These are phyloP conservation scores for Drosophila sulfurigaster DNA, from an alignment of 1,140 invertebrate species.

Conservation along the genomic window DNA sequence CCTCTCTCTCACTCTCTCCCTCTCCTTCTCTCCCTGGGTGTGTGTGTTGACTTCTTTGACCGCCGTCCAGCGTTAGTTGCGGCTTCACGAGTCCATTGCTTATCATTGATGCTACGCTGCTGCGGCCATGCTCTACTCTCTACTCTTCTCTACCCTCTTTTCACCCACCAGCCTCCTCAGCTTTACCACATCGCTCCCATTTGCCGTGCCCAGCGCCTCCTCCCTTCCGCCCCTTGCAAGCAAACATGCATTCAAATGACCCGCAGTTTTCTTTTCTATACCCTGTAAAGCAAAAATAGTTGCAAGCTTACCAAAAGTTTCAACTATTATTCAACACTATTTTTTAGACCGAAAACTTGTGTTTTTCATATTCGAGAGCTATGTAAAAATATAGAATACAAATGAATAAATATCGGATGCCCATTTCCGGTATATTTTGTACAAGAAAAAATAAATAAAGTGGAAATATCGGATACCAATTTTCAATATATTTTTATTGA, in stretches of 20 bases:
- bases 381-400: too few species aligned
- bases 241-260: slow-evolving; percentile 76
- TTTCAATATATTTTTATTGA: too few species aligned
- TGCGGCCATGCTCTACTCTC: background rate
- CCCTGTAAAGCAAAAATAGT: slow-evolving; percentile 13
- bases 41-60: slow-evolving; percentile 32
- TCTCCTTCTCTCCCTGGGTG: background rate
- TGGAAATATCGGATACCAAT: too few species aligned
- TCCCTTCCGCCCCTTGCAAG: background rate
- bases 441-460: too few species aligned
- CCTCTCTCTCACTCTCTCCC: background rate
- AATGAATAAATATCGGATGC: too few species aligned
- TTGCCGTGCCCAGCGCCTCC: too few species aligned
- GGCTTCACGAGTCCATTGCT: slow-evolving; percentile 44
- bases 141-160: background rate
- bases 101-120: slow-evolving; percentile 67
- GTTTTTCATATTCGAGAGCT: background rate
- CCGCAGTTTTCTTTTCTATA: slow-evolving; percentile 48
- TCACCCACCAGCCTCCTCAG: slow-evolving; percentile 2
- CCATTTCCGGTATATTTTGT: too few species aligned
- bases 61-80: slow-evolving; percentile 35
- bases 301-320: background rate
- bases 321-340: background rate
- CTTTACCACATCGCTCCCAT: background rate
- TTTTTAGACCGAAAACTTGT: too few species aligned